A percentile compares a stretch with the other conserved stretches of the same genome.
Evolutionary conservation across 2,113 vertebrate species (phyloP).

Genomic region (Chiloscyllium plagiosum): DNA sequence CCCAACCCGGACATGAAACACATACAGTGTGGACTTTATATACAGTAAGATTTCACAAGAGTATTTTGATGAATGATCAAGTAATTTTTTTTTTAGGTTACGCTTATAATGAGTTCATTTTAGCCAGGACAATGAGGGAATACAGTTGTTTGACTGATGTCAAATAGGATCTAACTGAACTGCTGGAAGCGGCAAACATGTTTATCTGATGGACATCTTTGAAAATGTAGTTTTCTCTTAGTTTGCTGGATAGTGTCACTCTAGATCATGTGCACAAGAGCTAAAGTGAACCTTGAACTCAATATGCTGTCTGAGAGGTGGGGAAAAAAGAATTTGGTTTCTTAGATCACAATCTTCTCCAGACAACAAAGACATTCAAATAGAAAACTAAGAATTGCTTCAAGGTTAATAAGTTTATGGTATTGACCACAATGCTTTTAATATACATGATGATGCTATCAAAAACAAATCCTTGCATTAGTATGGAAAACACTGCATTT

Average conservation of each 20-base stretch:
- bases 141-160: background rate
- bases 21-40: background rate
- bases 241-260: background rate
- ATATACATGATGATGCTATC: background rate
- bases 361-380: background rate
- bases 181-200: background rate
- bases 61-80: background rate
- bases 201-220: background rate
- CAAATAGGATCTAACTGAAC: background rate
- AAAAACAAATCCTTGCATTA: background rate
- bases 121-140: background rate
- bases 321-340: background rate
- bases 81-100: background rate
- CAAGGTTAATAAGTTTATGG: background rate
- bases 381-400: background rate
- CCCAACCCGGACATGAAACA: background rate
- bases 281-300: background rate
- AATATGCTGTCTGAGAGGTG: background rate
- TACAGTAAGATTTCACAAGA: background rate
- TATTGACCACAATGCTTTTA: background rate
- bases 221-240: background rate
- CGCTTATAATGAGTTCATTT: background rate
- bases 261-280: background rate
- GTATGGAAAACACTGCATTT: slow-evolving; percentile 42
- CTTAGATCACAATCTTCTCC: background rate